phyloP scores from a whole-genome alignment of 2,888 invertebrate species.

The Drosophila subsilvestris region DNA sequence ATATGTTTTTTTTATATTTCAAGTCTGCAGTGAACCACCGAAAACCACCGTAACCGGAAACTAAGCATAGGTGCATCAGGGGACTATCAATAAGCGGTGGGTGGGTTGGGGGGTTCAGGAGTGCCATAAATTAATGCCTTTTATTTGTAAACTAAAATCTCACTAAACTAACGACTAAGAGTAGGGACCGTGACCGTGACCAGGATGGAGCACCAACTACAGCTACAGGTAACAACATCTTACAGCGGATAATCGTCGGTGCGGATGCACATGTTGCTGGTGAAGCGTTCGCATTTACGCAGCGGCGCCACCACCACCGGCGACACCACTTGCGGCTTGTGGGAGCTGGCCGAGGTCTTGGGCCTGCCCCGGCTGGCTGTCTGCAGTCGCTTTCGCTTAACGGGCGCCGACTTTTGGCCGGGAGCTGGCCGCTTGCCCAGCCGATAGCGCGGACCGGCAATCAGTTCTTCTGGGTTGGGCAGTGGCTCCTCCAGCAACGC shows the following conservation, averaged over 20 bases:
- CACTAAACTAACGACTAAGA: constrained; percentile 38
- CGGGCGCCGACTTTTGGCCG: constrained; percentile 48
- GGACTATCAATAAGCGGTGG: constrained; percentile 12
- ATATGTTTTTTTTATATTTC: not conserved
- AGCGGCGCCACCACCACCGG: constrained; percentile 56
- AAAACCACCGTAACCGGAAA: constrained; percentile 56
- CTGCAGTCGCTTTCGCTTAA: constrained; percentile 78
- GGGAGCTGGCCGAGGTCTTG: constrained; percentile 82
- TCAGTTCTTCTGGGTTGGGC: constrained; percentile 82
- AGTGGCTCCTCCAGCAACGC: constrained; percentile 66
- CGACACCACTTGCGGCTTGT: constrained; percentile 61
- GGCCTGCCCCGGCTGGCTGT: constrained; percentile 49
- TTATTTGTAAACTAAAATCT: constrained; percentile 49
- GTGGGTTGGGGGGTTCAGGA: constrained; percentile 37
- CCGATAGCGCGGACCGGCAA: constrained; percentile 79
- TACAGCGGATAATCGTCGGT: constrained; percentile 91
- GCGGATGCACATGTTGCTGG: constrained; percentile 89
- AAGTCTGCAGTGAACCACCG: constrained; percentile 9
- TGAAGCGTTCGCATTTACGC: constrained; percentile 88
- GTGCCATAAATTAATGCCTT: constrained; percentile 59
- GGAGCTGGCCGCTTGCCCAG: constrained; percentile 65
- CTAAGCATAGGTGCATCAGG: constrained; percentile 51
- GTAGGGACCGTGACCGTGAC: constrained; percentile 14
- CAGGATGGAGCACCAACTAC: constrained; percentile 32
- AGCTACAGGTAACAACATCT: constrained; percentile 81